These are phyloP conservation scores for Chaetodon trifascialis DNA, from an alignment of 2,113 vertebrate species.

Conservation along the genomic window DNA sequence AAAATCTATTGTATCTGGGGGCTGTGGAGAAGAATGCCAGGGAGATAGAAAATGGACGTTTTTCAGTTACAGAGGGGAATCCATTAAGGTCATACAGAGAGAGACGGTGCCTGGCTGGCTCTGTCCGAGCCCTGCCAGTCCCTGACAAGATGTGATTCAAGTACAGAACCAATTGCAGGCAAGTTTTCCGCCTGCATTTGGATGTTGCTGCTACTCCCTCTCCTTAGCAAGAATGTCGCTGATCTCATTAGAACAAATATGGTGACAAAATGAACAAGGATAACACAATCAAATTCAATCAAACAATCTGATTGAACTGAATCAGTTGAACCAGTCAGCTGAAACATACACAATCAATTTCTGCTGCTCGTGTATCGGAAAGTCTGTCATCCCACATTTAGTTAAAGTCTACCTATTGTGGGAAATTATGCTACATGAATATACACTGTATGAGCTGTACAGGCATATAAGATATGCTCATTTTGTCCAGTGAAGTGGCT, in stretches of 20 bases:
- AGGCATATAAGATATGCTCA: background rate
- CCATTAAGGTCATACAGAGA: conserved; percentile 68
- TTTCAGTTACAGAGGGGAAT: conserved; percentile 61
- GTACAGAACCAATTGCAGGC: background rate
- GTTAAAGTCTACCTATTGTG: background rate
- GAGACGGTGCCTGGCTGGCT: conserved; percentile 25
- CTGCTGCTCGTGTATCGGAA: background rate
- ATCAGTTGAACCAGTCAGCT: background rate
- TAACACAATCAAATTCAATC: background rate
- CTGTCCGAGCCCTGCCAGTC: background rate
- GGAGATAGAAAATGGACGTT: conserved; percentile 57
- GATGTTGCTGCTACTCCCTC: conserved; percentile 1
- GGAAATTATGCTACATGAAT: background rate
- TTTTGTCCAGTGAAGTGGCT: conserved; percentile 1
- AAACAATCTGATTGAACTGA: background rate
- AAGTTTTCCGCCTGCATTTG: background rate
- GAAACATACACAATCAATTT: background rate
- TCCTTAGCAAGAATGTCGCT: background rate
- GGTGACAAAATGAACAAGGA: background rate
- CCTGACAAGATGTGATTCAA: conserved; percentile 29
- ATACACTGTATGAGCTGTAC: background rate
- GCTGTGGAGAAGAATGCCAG: conserved; percentile 40
- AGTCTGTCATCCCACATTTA: background rate
- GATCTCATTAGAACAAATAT: background rate
- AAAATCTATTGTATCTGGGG: conserved; percentile 57